Percentiles rank a stretch among this genome's conserved stretches.
phyloP scores from a whole-genome alignment of 2,113 vertebrate species.

The Paradisaea rubra region DNA sequence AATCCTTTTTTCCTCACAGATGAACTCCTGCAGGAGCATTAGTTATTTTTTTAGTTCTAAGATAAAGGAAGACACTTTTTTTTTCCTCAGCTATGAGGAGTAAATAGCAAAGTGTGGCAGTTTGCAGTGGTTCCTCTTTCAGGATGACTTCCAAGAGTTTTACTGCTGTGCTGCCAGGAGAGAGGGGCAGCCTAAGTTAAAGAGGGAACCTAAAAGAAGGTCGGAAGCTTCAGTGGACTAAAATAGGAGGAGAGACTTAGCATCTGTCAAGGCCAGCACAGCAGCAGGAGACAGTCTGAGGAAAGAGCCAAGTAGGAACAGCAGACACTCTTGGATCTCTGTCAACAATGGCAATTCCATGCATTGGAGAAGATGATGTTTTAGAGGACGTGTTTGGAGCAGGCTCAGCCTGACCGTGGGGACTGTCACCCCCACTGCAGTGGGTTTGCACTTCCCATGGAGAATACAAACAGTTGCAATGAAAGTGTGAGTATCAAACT shows the following conservation, averaged over 20 bases:
- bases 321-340: not conserved
- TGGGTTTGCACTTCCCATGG: not conserved
- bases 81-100: not conserved
- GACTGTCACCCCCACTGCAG: not conserved
- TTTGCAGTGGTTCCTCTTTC: not conserved
- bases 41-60: not conserved
- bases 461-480: not conserved
- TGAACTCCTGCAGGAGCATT: not conserved
- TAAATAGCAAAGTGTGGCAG: not conserved
- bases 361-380: not conserved
- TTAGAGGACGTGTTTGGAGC: not conserved
- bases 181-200: not conserved
- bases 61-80: not conserved
- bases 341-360: not conserved
- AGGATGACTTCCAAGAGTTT: not conserved
- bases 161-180: not conserved
- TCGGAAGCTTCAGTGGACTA: not conserved
- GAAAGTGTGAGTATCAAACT: not conserved
- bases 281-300: not conserved
- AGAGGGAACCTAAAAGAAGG: not conserved
- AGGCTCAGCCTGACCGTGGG: not conserved
- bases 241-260: not conserved
- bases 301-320: not conserved
- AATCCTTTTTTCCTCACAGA: not conserved
- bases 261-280: not conserved